Evolutionary conservation across 2,797 vertebrate genomes (phyloP), one percentile per base, ranked within the genome.

Genomic region (Aratinga solstitialis): DNA sequence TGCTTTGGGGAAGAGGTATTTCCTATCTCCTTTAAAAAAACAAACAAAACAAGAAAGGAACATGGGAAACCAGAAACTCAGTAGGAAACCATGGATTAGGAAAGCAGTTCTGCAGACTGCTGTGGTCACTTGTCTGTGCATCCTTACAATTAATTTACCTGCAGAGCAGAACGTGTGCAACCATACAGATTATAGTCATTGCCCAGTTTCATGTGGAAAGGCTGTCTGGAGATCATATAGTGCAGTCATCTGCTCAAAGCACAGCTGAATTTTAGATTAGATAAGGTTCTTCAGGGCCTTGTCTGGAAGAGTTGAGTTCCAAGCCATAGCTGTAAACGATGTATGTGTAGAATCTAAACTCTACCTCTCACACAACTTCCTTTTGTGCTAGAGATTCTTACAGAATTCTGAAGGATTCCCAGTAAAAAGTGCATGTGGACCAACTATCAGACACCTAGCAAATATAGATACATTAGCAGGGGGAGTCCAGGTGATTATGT

Each of bases 1-100:
- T 98, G 97, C 89, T 85, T 98, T 20, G 51, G 78, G 0, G 48
- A 84, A 59, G 97, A 98, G 91, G 98, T 98, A 95, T n/a, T 30
- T 84, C 26, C 9, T 36, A 53, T 34, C 14, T 73, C 61, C 40
- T 83, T 72, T 38, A 26, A 36, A 36, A 53, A 74, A 30, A 20
- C 7, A 36, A 34, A 5, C 10, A 9, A n/a, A 54, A 11, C 22
- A 27, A 32, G 32, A 69, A 38, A 43, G 3, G 1, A 3, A 9
- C 1, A n/a, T 2, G n/a, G 29, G 26, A 54, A 58, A 32, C 43
- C 47, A 13, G 48, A 24, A 59, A 42, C 40, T 53, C 79, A 7
- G 11, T 38, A 54, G 42, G 68, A 56, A 82, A 24, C 12, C 71
- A 10, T 3, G 12, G 26, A 7, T 26, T 63, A 5, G 1, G 2